Base-by-base conservation (phyloP, 2,113 vertebrate genomes). In the Poicephalus meyeri region DNA sequence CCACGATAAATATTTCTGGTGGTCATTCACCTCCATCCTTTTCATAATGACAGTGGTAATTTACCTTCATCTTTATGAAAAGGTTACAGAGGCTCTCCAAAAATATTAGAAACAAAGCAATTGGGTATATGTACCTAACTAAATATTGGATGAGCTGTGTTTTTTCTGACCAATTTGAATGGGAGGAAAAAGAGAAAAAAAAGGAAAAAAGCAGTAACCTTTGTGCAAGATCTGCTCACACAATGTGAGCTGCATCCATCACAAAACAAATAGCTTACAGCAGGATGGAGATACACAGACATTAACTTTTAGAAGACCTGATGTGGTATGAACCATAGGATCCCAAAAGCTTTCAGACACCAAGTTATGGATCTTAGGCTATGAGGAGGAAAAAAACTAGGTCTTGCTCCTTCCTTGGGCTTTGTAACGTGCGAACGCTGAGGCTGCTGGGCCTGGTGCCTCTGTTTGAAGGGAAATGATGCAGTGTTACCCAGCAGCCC, bases 151-250 rank as follows among this genome's bases (percentile, higher is more conserved):
- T 1, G 2, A 69, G 29, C 15, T 79, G 19, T 41, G 20, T 31
- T 78, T 80, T 87, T 90, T 33, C 42, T 52, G 56, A 79, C 7
- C 26, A 60, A 20, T 47, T 60, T 39, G 86, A 31, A 7, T 1
- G 9, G 21, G 1, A 0, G 4, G 11, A 4, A 12, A 52, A 2
- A 6, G n/a, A 14, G 18, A 16, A 5, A 37, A 25, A 25, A 16
- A n/a, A 23, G 2, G 7, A 3, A 21, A 26, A 9, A 72, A 66
- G 7, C 20, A 3, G 23, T 60, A 88, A 55, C 55, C 74, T 78
- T 91, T 91, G 35, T 60, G 33, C 9, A 73, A 78, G 64, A 20
- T 44, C 79, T 88, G 11, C 16, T 71, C 56, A 28, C 47, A 41
- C 5, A 0, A 78, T 68, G 56, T 78, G 76, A 64, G 66, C 33